Evolutionary conservation across 1,140 invertebrate genomes (phyloP), one percentile per base, ranked within the genome.

Genomic region (Temnothorax longispinosus): DNA sequence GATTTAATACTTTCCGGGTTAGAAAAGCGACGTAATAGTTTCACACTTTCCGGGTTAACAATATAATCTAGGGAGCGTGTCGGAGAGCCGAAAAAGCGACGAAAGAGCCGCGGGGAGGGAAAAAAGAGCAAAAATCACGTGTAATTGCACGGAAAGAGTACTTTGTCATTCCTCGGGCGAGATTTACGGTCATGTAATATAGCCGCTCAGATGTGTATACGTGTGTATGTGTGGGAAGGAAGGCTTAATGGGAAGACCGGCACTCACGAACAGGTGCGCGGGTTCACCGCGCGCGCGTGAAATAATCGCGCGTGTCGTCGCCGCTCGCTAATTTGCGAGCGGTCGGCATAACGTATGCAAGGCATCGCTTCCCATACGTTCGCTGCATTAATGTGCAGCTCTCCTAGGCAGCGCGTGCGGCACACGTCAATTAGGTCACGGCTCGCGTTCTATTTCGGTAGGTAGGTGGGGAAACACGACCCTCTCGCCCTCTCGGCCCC

Each of bases 351-450:
- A 74, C 56, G n/a, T 84, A 82, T 74, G 69, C 69, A 41, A 47
- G 47, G 47, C n/a, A 11, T 41, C 35, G 11, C 21, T 38, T 11
- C 44, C 32, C 32, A n/a, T 54, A 54, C 52, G 18, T 11, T 50
- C 54, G 32, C 44, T 38, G 41, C n/a, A 74, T 21, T 69, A 35
- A 76, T 60, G 74, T 27, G 6, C 10, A 2, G 52, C 15, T 7
- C 27, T 21, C 18, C 35, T 27, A 58, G 35, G 72, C 38, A 76
- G 32, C 54, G 71, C 54, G 56, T 74, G 38, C 27, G 27, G 5
- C 80, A 75, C 54, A 84, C 72, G 41, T 84, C 41, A 84, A 84
- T 84, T 75, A 38, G 80, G 54, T 84, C 80, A 71, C 64, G 75
- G 75, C 56, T 58, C 58, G 38, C 56, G 69, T 84, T 84, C 69